Evolutionary conservation across 2,797 vertebrate genomes (phyloP), one percentile per base, ranked within the genome.

Genomic region (Onychomys torridus): DNA sequence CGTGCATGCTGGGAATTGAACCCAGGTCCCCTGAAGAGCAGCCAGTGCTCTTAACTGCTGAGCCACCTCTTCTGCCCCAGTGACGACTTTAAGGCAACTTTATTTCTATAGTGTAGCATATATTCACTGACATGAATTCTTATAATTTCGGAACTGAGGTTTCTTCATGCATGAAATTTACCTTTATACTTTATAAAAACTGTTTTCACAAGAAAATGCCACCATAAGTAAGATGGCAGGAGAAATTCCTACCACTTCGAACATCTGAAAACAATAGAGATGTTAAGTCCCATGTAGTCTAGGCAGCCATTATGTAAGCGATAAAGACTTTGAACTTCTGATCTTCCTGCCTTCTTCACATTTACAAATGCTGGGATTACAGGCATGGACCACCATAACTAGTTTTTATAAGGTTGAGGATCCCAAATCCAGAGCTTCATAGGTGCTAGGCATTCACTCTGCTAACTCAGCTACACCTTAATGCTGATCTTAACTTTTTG

Each of bases 81-180:
- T 23, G 82, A 61, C 2, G 79, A 61, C 67, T 91, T 93, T 82
- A 89, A 89, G 37, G 77, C 0, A 95, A 16, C 0, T 76, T 89
- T 71, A 34, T 90, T 92, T 86, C 49, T 81, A 82, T 65, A 46
- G 14, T 32, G 32, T 32, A 32, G 29, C 19, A 65, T 23, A 84
- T 25, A 91, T 13, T 83, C n/a, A 95, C 71, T 95, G 49, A 82
- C 55, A 81, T 61, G 4, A 16, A 77, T 2, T 67, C 37, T 91
- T 91, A 8, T 2, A 81, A 93, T 65, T 95, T 81, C 93, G 91
- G 94, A 86, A 52, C 34, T 65, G 27, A 92, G 65, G n/a, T 84
- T 91, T 92, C 79, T 96, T 96, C 16, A 49, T 90, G 75, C 25
- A 77, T 59, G 14, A 61, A 94, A 90, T 85, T 95, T 65, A 78